Base-by-base conservation (phyloP, 2,113 vertebrate species). In the Tachycineta bicolor region DNA sequence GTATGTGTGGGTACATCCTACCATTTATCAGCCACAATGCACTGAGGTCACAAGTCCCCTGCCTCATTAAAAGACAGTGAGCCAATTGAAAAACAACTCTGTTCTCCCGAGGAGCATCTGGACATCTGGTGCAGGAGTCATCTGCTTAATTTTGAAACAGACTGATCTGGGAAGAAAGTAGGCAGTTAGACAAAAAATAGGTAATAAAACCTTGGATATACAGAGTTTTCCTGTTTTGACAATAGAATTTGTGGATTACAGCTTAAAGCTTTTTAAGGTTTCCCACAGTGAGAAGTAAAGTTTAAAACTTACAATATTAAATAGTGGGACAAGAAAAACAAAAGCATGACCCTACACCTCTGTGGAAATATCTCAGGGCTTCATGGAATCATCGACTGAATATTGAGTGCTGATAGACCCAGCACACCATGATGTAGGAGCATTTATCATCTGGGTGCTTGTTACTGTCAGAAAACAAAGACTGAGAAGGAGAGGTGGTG, bases 11-110 rank as follows among this genome's bases (percentile, higher is more conserved):
- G 69, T 65, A 82, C 86, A 71, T 89, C 73, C 56, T 93, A 89
- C 77, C 86, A 75, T 93, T 96, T 94, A 89, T 87, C 86, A 95
- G 92, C 62, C 73, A 55, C 88, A 93, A 79, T 39, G 47, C 65
- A 79, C 92, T 18, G 76, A 87, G 88, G 77, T 95, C 96, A 94
- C 90, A 93, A 96, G 96, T 94, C 86, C 86, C 60, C 60, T 84
- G 90, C 69, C 83, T 90, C 94, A 89, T 96, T 94, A 89, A 92
- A 81, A 86, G 70, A 79, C 23, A 87, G 87, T 63, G 82, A 89
- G 83, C 94, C 92, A 69, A 83, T 82, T 87, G 94, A 91, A 95
- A 93, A 90, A 92, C 52, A 87, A 52, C 78, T 50, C 67, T 14
- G 18, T 28, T 68, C 52, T 84, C 88, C 73, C 63, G 53, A 55